A percentile compares a stretch with the other conserved stretches of the same genome.
Evolutionary conservation across 2,797 vertebrate genomes (phyloP).

Genomic region (Anabas testudineus): DNA sequence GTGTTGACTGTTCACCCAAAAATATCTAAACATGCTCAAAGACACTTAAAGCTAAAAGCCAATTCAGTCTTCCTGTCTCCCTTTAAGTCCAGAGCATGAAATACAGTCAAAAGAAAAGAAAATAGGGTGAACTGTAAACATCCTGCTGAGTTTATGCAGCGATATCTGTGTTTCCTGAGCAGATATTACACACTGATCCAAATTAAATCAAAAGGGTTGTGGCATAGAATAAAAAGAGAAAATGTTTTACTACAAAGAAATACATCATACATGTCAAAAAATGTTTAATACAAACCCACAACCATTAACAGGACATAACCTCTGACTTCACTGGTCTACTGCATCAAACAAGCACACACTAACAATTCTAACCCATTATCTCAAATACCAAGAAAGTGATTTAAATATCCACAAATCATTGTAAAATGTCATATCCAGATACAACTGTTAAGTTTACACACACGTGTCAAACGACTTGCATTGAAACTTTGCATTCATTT

Average conservation of each 20-base stretch:
- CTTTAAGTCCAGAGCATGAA: neutral
- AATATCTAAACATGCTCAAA: neutral
- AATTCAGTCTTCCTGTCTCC: neutral
- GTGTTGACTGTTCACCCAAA: neutral
- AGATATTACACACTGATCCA: neutral
- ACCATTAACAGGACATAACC: slow-evolving; percentile 1
- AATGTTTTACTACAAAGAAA: slow-evolving; percentile 40
- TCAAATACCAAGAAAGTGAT: neutral
- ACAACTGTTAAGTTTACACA: neutral
- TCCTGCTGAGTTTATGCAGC: neutral
- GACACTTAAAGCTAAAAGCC: neutral
- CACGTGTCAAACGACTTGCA: neutral
- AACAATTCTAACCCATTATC: neutral
- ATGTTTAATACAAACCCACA: slow-evolving; percentile 32
- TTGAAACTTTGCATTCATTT: neutral
- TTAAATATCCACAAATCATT: slow-evolving; percentile 4
- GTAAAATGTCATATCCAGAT: slow-evolving; percentile 5
- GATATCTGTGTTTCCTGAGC: neutral
- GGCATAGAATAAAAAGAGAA: neutral
- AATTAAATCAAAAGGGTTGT: neutral
- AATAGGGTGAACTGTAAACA: neutral
- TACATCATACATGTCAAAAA: slow-evolving; percentile 10
- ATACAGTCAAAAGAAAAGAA: neutral
- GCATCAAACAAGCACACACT: neutral
- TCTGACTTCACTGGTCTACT: slow-evolving; percentile 17